Evolutionary conservation across 2,113 vertebrate genomes (phyloP).

Genomic region (Alosa alosa): DNA sequence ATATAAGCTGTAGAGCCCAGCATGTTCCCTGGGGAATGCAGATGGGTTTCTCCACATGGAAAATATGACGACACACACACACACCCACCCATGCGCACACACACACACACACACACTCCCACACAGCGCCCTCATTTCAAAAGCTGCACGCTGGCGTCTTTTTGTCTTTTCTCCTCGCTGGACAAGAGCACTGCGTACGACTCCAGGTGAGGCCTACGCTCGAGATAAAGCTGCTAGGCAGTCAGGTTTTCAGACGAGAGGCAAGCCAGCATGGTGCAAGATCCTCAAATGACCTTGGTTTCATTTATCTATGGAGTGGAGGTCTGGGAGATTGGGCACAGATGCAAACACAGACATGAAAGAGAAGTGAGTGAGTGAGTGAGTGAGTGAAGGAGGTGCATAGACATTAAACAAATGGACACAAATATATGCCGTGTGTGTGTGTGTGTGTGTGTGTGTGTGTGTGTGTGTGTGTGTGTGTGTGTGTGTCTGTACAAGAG

Average conservation of each 20-base stretch:
- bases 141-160: constrained; percentile 22
- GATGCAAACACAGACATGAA: constrained; percentile 7
- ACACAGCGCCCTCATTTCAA: constrained; percentile 28
- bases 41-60: constrained; percentile 45
- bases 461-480: no score
- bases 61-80: constrained; percentile 37
- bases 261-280: background rate
- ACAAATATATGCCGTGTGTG: no score
- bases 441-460: no score
- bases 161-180: background rate
- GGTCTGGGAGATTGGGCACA: constrained; percentile 17
- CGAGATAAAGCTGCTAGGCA: background rate
- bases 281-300: constrained; percentile 16
- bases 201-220: background rate
- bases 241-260: background rate
- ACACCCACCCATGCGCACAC: background rate
- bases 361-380: background rate
- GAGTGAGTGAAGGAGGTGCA: background rate
- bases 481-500: background rate
- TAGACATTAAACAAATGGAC: no score
- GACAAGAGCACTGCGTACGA: background rate
- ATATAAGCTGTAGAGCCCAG: background rate
- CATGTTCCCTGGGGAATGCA: constrained; percentile 35
- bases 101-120: constrained; percentile 4
- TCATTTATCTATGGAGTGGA: constrained; percentile 20